Conservation (phyloP, 2,888 invertebrate species). For the Zonitis immaculata region DNA sequence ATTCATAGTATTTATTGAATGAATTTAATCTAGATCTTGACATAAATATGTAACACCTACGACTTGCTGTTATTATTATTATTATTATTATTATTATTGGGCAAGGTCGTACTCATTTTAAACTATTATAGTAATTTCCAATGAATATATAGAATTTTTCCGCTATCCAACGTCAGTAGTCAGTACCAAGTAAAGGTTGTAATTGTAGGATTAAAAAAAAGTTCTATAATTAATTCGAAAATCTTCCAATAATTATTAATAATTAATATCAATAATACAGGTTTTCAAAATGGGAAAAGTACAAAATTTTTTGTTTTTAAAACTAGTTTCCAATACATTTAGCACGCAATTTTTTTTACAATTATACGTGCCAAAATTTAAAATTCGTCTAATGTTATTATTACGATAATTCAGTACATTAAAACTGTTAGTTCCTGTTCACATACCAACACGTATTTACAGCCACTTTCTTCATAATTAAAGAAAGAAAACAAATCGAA, state of each 20-base stretch:
- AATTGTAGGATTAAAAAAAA: too few species aligned
- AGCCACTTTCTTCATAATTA: not conserved
- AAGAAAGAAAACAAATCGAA: too few species aligned
- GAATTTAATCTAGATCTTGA: not conserved
- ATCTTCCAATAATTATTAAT: too few species aligned
- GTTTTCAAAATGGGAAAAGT: too few species aligned
- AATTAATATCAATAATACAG: too few species aligned
- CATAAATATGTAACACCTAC: not conserved
- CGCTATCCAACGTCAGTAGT: too few species aligned
- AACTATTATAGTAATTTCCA: not conserved
- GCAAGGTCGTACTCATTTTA: not conserved
- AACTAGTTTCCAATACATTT: not conserved
- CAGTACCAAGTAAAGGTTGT: too few species aligned
- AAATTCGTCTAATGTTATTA: not conserved
- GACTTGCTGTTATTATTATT: not conserved
- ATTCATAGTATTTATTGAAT: not conserved
- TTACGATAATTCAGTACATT: not conserved
- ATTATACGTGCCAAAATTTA: not conserved
- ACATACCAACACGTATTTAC: slow-evolving; percentile 13
- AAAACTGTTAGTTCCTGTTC: slow-evolving; percentile 16
- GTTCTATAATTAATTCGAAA: too few species aligned
- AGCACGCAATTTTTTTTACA: not conserved
- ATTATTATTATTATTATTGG: not conserved
- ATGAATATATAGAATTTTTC: not conserved
- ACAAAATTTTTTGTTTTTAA: not conserved